Conservation (phyloP, 2,888 invertebrate species). For the Pheosia gnoma region DNA sequence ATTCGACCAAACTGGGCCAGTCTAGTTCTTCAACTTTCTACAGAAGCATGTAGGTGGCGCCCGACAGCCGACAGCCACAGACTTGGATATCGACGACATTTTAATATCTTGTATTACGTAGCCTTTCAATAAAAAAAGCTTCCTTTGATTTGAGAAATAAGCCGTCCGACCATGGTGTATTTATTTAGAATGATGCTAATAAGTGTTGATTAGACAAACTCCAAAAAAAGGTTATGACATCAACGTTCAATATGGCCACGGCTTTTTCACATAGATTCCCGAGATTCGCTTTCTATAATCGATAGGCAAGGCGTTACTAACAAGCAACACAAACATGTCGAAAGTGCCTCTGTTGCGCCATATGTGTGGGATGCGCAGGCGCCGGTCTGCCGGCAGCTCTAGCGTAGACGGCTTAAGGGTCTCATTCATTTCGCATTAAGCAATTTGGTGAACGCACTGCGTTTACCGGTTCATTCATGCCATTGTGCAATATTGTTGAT, state of each 20-base stretch:
- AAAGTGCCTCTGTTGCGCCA: slow-evolving; percentile 81
- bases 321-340: slow-evolving; percentile 75
- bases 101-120: slow-evolving; percentile 39
- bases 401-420: slow-evolving; percentile 69
- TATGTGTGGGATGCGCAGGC: slow-evolving; percentile 81
- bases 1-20: slow-evolving; percentile 65
- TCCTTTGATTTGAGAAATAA: slow-evolving; percentile 34
- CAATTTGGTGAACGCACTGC: slow-evolving; percentile 77
- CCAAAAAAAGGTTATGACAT: slow-evolving; percentile 50
- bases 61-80: slow-evolving; percentile 57
- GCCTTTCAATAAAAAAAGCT: slow-evolving; percentile 30
- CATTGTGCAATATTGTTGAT: slow-evolving; percentile 65
- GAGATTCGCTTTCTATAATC: slow-evolving; percentile 73
- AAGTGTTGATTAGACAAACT: slow-evolving; percentile 34
- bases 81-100: slow-evolving; percentile 50
- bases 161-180: slow-evolving; percentile 28
- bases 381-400: slow-evolving; percentile 63
- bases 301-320: slow-evolving; percentile 70
- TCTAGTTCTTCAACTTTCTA: slow-evolving; percentile 82
- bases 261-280: slow-evolving; percentile 49
- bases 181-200: slow-evolving; percentile 42
- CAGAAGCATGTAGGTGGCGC: slow-evolving; percentile 66
- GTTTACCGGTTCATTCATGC: slow-evolving; percentile 78
- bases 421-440: slow-evolving; percentile 82
- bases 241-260: slow-evolving; percentile 42